Conservation (phyloP, 2,797 vertebrate genomes). For the Rachycentron canadum region DNA sequence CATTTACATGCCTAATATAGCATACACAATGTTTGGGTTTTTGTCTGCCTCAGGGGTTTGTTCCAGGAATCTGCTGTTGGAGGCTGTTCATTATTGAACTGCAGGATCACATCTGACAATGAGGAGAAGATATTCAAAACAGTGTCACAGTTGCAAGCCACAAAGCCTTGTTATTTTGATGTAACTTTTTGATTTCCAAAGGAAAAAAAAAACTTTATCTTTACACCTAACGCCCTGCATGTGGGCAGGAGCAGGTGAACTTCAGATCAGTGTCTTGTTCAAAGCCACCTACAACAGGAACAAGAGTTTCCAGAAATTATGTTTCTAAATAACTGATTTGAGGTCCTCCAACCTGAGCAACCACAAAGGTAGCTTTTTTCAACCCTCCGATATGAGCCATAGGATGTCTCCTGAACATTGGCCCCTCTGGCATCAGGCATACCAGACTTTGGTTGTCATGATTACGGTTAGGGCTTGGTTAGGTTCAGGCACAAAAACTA, state of each 20-base stretch:
- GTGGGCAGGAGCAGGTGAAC: not conserved
- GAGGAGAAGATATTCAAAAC: not conserved
- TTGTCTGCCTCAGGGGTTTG: not conserved
- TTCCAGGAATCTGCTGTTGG: not conserved
- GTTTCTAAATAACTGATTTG: no score
- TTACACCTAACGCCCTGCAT: not conserved
- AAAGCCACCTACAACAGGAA: not conserved
- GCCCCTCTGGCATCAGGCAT: no score
- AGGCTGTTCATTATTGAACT: not conserved
- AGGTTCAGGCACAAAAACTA: no score
- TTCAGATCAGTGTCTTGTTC: not conserved
- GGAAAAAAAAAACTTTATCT: not conserved
- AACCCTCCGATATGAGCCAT: no score
- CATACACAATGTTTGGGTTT: not conserved
- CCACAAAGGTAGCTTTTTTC: no score
- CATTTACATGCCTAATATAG: slow-evolving; percentile 2
- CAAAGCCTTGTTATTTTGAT: no score
- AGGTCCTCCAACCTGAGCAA: no score
- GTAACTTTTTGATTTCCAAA: not conserved
- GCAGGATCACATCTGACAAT: not conserved
- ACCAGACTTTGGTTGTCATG: no score
- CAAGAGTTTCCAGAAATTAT: not conserved
- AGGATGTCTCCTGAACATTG: no score
- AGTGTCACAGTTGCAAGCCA: no score
- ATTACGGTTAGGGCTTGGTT: no score